These are phyloP conservation scores for Thaumatotibia leucotreta DNA, from an alignment of 1,140 invertebrate species.

Conservation along the genomic window DNA sequence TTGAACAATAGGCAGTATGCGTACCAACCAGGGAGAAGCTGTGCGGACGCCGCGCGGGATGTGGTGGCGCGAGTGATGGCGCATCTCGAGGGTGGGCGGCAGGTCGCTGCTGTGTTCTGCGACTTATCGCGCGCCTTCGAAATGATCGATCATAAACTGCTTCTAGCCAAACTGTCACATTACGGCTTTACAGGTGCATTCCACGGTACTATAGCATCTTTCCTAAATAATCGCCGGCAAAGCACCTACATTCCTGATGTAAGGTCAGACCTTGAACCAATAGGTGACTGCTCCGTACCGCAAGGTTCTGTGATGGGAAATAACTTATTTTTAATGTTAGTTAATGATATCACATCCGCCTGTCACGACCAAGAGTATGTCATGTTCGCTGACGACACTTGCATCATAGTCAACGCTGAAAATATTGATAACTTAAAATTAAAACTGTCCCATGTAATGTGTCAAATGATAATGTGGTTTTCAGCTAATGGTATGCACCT, in stretches of 20 bases:
- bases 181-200: conserved; percentile 11
- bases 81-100: not conserved
- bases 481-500: not conserved
- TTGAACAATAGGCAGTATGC: not conserved
- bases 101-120: conserved; percentile 16
- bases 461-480: not conserved
- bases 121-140: conserved; percentile 22
- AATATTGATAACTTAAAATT: not conserved
- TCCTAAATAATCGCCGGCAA: not conserved
- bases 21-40: not conserved
- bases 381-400: not conserved
- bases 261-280: not conserved
- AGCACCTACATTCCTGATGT: not conserved
- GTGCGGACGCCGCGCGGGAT: not conserved
- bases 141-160: not conserved
- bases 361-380: not conserved
- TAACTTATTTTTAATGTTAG: too few relatives aligned
- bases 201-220: not conserved
- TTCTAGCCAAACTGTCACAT: conserved; percentile 12
- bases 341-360: not conserved
- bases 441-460: not conserved
- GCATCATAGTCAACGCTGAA: not conserved
- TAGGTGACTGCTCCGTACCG: not conserved
- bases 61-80: not conserved
- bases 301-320: conserved; percentile 5